phyloP scores from a whole-genome alignment of 2,797 vertebrate genomes.

The Knipowitschia caucasica region DNA sequence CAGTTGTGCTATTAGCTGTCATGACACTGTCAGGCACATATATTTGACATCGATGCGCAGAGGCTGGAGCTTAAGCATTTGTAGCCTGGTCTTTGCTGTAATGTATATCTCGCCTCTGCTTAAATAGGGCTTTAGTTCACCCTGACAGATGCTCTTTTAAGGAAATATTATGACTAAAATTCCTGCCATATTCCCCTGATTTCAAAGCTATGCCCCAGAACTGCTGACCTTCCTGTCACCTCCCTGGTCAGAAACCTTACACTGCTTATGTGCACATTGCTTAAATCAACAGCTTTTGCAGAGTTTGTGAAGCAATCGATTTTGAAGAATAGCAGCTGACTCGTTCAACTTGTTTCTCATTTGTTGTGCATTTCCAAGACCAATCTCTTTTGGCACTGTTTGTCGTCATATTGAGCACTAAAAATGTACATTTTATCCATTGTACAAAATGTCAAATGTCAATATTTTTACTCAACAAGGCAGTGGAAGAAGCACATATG shows the following conservation, averaged over 20 bases:
- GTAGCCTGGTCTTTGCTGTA: constrained; percentile 17
- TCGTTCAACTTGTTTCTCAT: constrained; percentile 31
- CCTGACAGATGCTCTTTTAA: constrained; percentile 30
- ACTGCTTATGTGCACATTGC: constrained; percentile 53
- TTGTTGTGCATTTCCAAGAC: constrained; percentile 58
- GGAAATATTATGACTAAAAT: constrained; percentile 47
- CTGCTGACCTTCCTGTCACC: constrained; percentile 45
- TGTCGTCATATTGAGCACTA: constrained; percentile 46
- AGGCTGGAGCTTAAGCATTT: constrained; percentile 44
- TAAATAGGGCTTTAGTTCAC: constrained; percentile 27
- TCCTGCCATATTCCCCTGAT: constrained; percentile 45
- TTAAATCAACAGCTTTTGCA: constrained; percentile 71
- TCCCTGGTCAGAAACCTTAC: constrained; percentile 51
- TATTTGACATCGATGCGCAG: constrained; percentile 37
- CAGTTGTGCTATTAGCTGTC: constrained; percentile 48
- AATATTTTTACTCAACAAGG: constrained; percentile 46
- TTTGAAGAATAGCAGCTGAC: constrained; percentile 58
- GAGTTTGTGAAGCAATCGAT: constrained; percentile 66
- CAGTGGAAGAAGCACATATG: constrained; percentile 27
- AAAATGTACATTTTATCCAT: constrained; percentile 54
- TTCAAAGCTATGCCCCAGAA: constrained; percentile 42
- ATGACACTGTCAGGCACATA: constrained; percentile 29
- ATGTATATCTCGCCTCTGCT: constrained; percentile 22
- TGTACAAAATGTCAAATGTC: constrained; percentile 61
- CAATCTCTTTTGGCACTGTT: constrained; percentile 43